These are phyloP conservation scores for Paracanthobrama guichenoti DNA, from an alignment of 2,113 vertebrate species.

Conservation along the genomic window DNA sequence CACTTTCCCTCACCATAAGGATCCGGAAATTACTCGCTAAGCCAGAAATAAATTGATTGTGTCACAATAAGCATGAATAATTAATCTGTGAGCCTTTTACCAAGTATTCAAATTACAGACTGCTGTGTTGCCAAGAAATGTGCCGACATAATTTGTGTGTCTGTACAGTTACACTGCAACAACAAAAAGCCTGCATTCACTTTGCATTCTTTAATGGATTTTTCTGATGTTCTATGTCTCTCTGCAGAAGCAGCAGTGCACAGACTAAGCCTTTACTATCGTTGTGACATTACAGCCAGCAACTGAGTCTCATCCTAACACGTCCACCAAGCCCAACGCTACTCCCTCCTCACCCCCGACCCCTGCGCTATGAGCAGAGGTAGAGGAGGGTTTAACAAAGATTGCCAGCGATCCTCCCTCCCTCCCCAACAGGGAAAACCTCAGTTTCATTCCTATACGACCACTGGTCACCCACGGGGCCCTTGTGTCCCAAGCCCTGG, in stretches of 20 bases:
- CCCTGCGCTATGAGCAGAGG: constrained; percentile 86
- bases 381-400: constrained; percentile 73
- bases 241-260: constrained; percentile 23
- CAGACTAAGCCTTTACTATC: neutral
- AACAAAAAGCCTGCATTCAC: neutral
- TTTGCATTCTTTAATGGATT: neutral
- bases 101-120: constrained; percentile 65
- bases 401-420: constrained; percentile 63
- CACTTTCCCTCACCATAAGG: constrained; percentile 50
- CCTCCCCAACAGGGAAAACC: constrained; percentile 62
- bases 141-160: neutral
- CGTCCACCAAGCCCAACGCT: constrained; percentile 33
- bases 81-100: constrained; percentile 70
- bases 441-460: constrained; percentile 41
- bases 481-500: constrained; percentile 14
- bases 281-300: neutral
- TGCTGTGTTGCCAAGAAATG: constrained; percentile 22
- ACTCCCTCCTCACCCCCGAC: constrained; percentile 63
- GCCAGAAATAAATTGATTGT: constrained; percentile 68
- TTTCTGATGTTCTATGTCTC: constrained; percentile 46
- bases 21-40: constrained; percentile 63
- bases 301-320: neutral
- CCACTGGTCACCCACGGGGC: neutral
- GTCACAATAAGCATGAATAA: constrained; percentile 73
- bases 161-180: neutral